Conservation (phyloP, 64 coral and sea anemone genomes). For the Catalaphyllia jardinei region DNA sequence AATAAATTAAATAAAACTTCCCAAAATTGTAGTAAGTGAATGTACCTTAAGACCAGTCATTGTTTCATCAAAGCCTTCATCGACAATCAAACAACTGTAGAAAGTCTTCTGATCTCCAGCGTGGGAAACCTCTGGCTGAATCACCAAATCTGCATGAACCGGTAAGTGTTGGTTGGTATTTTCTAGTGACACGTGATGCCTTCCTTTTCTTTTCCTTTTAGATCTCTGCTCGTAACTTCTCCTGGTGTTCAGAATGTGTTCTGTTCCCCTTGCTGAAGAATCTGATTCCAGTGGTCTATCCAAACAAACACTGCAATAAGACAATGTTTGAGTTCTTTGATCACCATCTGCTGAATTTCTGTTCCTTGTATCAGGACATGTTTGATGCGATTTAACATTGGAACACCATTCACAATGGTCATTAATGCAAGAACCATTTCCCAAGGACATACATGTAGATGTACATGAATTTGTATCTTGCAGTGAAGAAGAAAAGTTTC, state of each 20-base stretch:
- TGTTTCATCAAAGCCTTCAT: not conserved
- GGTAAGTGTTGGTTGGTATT: too few relatives aligned
- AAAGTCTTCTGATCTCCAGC: not conserved
- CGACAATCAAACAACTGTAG: constrained; percentile 12
- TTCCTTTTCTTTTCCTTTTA: not conserved
- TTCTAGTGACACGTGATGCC: not conserved
- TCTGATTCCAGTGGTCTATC: not conserved
- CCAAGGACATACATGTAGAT: too few relatives aligned
- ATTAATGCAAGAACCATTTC: too few relatives aligned
- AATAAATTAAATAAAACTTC: too few relatives aligned
- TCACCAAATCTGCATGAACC: not conserved
- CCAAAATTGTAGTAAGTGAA: too few relatives aligned
- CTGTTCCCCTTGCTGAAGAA: not conserved
- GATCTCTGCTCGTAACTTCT: not conserved
- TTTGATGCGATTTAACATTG: too few relatives aligned
- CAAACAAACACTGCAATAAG: too few relatives aligned
- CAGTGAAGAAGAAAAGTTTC: not conserved
- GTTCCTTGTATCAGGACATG: too few relatives aligned
- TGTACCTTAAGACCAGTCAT: not conserved
- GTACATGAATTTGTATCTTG: not conserved
- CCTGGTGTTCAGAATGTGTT: not conserved
- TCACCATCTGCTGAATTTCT: not conserved
- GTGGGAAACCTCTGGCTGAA: not conserved
- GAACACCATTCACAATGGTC: not conserved
- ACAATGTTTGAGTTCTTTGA: too few relatives aligned